Conservation (phyloP, 2,797 vertebrate genomes). For the Synaphobranchus kaupii region DNA sequence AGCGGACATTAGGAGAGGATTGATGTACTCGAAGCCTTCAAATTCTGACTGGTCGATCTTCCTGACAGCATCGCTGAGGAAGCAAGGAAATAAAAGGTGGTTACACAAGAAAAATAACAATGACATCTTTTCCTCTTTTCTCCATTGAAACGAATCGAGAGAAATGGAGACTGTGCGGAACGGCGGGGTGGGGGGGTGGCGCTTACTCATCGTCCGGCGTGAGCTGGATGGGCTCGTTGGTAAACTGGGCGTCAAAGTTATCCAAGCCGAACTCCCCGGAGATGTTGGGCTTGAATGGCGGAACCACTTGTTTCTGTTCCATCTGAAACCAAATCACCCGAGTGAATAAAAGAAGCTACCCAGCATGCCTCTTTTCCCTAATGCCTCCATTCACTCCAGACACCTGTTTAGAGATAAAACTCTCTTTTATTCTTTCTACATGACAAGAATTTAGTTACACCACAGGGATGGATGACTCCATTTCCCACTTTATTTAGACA, state of each 20-base stretch:
- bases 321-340: constrained; percentile 75
- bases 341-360: not conserved
- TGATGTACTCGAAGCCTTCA: constrained; percentile 98
- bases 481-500: not conserved
- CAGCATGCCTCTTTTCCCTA: not conserved
- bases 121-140: not conserved
- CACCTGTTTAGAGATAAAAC: not conserved
- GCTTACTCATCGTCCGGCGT: constrained; percentile 92
- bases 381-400: not conserved
- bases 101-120: not conserved
- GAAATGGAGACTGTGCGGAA: not conserved
- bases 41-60: constrained; percentile 99
- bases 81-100: constrained; percentile 40
- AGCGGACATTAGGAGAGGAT: constrained; percentile 97
- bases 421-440: not conserved
- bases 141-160: not conserved
- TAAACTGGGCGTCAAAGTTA: constrained; percentile 98
- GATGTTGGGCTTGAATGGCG: constrained; percentile 99
- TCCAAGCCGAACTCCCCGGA: constrained; percentile 97
- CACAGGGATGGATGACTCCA: not conserved
- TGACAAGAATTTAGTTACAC: not conserved
- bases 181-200: not conserved
- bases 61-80: constrained; percentile 87
- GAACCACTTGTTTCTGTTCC: constrained; percentile 98
- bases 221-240: constrained; percentile 97